Percentiles rank a stretch among this genome's conserved stretches.
Conservation (phyloP, 2,797 vertebrate species). For the Enteromius argenteus region DNA sequence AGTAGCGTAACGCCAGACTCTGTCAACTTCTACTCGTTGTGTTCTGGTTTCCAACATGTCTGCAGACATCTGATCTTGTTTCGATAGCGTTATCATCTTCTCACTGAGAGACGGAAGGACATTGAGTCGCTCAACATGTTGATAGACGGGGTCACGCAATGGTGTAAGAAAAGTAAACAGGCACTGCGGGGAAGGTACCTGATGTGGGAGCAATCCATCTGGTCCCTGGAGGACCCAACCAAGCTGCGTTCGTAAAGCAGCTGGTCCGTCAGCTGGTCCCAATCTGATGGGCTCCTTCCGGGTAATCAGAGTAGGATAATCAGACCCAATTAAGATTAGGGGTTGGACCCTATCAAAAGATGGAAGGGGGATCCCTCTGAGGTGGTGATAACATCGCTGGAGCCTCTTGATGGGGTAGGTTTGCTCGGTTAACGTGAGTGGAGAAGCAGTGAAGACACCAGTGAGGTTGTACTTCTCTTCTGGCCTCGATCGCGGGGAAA, state of each 20-base stretch:
- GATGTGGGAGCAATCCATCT: background rate
- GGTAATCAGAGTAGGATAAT: background rate
- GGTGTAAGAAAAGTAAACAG: background rate
- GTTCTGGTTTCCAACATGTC: background rate
- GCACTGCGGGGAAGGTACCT: background rate
- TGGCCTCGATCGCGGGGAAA: background rate
- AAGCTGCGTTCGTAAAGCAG: background rate
- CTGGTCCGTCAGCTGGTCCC: background rate
- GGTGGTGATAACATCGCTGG: background rate
- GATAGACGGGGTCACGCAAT: background rate
- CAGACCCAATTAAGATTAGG: background rate
- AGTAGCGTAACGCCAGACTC: background rate
- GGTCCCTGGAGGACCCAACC: constrained; percentile 20
- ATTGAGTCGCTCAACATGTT: background rate
- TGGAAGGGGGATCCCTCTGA: background rate
- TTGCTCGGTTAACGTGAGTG: background rate
- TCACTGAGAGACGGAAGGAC: background rate
- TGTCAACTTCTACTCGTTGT: background rate
- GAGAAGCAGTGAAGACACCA: background rate
- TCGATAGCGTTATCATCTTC: background rate
- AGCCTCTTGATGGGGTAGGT: background rate
- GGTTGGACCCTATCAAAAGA: background rate
- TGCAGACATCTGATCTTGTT: background rate
- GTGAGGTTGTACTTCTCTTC: background rate
- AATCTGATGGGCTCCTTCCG: background rate